Evolutionary conservation across 2,797 vertebrate genomes (phyloP).

Genomic region (Anableps anableps): DNA sequence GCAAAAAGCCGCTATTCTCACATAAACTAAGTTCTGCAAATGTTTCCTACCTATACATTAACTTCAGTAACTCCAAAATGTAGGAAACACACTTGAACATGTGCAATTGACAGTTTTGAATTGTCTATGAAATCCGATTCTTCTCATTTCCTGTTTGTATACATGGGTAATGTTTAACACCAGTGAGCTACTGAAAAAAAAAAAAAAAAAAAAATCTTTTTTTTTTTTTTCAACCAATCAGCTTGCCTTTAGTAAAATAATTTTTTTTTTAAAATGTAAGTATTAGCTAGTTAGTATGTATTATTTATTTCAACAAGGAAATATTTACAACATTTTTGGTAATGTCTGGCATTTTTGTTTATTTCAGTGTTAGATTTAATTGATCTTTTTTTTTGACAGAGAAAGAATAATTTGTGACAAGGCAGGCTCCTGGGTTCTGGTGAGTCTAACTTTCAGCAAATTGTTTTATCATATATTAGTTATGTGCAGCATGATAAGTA

Average conservation of each 20-base stretch:
- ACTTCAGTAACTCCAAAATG: slow-evolving; percentile 63
- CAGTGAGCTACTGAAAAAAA: slow-evolving; percentile 28
- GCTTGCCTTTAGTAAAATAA: not conserved
- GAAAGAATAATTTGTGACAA: not conserved
- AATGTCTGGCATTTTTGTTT: not conserved
- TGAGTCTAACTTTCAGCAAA: not conserved
- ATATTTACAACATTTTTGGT: not conserved
- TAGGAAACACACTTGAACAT: slow-evolving; percentile 78
- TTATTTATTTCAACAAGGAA: not conserved
- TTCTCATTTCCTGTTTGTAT: slow-evolving; percentile 61
- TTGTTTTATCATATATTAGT: not conserved
- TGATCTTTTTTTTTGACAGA: not conserved
- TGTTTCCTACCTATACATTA: slow-evolving; percentile 32
- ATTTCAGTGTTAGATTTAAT: not conserved
- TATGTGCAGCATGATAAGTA: not conserved
- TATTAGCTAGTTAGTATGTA: not conserved
- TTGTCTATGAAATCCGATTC: slow-evolving; percentile 78
- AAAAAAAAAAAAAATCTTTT: no score
- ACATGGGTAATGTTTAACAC: slow-evolving; percentile 48
- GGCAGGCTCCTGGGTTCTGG: not conserved
- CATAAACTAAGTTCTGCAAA: not conserved
- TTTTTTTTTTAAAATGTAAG: not conserved
- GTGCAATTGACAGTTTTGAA: slow-evolving; percentile 73
- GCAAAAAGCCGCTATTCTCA: slow-evolving; percentile 40
- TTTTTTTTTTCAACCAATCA: not conserved